Evolutionary conservation across 2,797 vertebrate species (phyloP), one percentile per base, ranked within the genome.

Genomic region (Novumbra hubbsi): DNA sequence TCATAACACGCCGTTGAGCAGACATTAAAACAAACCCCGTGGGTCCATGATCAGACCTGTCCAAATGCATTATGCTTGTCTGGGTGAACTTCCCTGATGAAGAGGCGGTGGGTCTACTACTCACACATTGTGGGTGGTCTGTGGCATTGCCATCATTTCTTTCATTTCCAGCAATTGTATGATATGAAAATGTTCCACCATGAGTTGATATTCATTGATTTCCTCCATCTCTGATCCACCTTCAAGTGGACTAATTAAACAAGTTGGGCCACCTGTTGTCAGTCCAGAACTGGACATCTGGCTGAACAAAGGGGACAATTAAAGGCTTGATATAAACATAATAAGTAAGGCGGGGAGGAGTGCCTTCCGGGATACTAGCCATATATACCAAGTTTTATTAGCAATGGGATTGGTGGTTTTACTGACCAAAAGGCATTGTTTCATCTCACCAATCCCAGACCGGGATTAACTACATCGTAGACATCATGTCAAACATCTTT

Each of bases 291-390:
- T 83, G 85, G 93, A 89, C 93, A 93, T 94, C 92, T 94, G 93
- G 89, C 86, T 73, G 85, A 91, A 93, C 90, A 93, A 92, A 93
- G 86, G 91, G 89, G 88, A 87, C 86, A 89, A 92, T 92, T 88
- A 90, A 86, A 73, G 79, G 82, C 86, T 86, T 84, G 80, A 84
- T 83, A 88, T 84, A 89, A 90, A 87, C 81, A 81, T 83, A 88
- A 64, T 49, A 88, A 86, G 72, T 83, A 66, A 24, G 64, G 80
- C 80, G 76, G 50, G 74, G 65, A 82, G 71, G 74, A 83, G 84
- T 83, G 83, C 83, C 82, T 72, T 79, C 77, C 77, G 74, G 72
- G 68, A 82, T 81, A 71, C 75, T 65, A 83, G 86, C 78, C 80
- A 32, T 82, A 85, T 83, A 81, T 91, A 86, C 79, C 80, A 83